These are phyloP conservation scores for Syrphus vitripennis DNA, from an alignment of 2,888 invertebrate species.

Conservation along the genomic window DNA sequence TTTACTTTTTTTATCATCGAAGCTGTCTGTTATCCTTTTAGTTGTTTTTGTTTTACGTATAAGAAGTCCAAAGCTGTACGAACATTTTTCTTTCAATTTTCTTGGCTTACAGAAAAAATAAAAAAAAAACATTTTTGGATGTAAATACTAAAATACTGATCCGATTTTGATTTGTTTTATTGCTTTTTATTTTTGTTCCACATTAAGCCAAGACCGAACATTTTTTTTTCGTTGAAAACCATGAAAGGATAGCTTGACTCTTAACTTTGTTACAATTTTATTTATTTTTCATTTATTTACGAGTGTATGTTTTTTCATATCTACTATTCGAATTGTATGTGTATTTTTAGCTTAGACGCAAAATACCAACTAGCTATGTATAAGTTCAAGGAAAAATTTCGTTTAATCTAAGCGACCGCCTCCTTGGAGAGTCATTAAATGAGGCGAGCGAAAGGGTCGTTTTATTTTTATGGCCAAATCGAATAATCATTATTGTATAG, in stretches of 20 bases:
- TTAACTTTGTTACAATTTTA: not conserved
- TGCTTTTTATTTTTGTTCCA: not conserved
- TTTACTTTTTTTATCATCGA: not conserved
- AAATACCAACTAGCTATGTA: constrained; percentile 24
- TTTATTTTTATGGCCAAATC: constrained; percentile 16
- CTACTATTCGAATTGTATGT: not conserved
- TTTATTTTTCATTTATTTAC: not conserved
- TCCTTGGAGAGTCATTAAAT: constrained; percentile 20
- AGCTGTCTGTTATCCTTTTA: not conserved
- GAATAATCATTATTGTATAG: not conserved
- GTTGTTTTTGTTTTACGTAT: no score
- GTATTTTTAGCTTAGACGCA: not conserved
- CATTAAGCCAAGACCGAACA: not conserved
- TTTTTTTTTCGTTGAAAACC: not conserved
- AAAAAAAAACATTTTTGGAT: no score
- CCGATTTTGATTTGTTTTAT: constrained; percentile 59
- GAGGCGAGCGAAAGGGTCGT: not conserved
- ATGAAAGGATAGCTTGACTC: not conserved
- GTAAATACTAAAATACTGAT: constrained; percentile 52
- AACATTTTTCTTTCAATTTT: constrained; percentile 34
- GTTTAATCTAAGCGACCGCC: not conserved
- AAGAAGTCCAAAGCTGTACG: not conserved
- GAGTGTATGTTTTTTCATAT: constrained; percentile 20
- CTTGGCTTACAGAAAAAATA: not conserved
- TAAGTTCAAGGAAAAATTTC: not conserved